phyloP scores from a whole-genome alignment of 2,888 invertebrate genomes.

The Smittia aterrima region DNA sequence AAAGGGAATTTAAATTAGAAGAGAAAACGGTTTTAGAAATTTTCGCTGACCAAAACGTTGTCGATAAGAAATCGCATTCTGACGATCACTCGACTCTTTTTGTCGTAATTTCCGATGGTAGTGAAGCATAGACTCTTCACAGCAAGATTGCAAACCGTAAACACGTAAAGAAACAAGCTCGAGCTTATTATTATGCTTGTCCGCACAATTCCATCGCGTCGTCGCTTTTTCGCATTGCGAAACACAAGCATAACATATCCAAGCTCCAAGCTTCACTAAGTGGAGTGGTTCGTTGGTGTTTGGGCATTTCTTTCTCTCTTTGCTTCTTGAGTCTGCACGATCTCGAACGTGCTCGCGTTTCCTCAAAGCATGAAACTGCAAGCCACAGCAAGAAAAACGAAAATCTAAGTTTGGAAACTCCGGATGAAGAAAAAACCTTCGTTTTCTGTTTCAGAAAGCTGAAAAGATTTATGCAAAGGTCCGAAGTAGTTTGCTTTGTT shows the following conservation, averaged over 20 bases:
- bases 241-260: conserved; percentile 2
- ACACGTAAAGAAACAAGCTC: background rate
- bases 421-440: background rate
- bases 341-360: conserved; percentile 28
- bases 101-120: conserved; percentile 27
- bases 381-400: no score
- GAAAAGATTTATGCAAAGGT: background rate
- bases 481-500: background rate
- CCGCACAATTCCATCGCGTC: background rate
- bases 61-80: no score
- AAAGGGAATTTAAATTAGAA: no score
- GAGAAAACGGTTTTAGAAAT: no score
- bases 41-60: no score
- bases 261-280: background rate
- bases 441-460: background rate
- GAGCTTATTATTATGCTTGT: background rate
- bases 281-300: background rate
- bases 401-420: background rate
- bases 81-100: background rate
- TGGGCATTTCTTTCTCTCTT: background rate
- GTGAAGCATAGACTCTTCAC: conserved; percentile 10
- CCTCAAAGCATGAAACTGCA: background rate
- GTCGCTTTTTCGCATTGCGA: conserved; percentile 15
- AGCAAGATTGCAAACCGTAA: conserved; percentile 16
- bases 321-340: conserved; percentile 4